Evolutionary conservation across 1,140 invertebrate species (phyloP).

Genomic region (Agraylea sexmaculata): DNA sequence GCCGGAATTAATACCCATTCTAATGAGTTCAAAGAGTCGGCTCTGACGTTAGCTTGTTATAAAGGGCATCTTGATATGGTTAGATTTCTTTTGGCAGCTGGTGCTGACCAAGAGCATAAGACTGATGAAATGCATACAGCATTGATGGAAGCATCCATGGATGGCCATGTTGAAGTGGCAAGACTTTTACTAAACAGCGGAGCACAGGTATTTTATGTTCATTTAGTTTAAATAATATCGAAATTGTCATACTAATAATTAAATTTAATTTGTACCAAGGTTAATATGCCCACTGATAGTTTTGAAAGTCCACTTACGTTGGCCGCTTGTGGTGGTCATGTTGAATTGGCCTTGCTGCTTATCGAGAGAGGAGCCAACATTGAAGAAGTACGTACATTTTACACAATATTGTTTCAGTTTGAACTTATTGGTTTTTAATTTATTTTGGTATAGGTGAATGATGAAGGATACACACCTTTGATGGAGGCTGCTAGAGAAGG

Average conservation of each 20-base stretch:
- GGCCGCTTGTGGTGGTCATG: constrained; percentile 96
- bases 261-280: constrained; percentile 36
- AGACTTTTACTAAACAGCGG: constrained; percentile 87
- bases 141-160: constrained; percentile 99
- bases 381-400: constrained; percentile 54
- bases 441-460: constrained; percentile 56
- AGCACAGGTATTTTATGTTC: constrained; percentile 60
- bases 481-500: constrained; percentile 98
- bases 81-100: constrained; percentile 84
- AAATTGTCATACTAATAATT: constrained; percentile 4
- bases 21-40: constrained; percentile 96
- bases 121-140: constrained; percentile 99
- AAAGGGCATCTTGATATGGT: constrained; percentile 98
- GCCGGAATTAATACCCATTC: constrained; percentile 97
- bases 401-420: not conserved
- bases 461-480: constrained; percentile 99
- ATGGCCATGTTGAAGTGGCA: constrained; percentile 96
- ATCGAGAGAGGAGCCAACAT: constrained; percentile 96
- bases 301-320: constrained; percentile 97
- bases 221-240: constrained; percentile 3
- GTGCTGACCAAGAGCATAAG: constrained; percentile 94
- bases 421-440: not conserved
- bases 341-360: constrained; percentile 87
- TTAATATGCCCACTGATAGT: constrained; percentile 98
- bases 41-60: constrained; percentile 92